Evolutionary conservation across 2,113 vertebrate species (phyloP).

Genomic region (Lutjanus erythropterus): DNA sequence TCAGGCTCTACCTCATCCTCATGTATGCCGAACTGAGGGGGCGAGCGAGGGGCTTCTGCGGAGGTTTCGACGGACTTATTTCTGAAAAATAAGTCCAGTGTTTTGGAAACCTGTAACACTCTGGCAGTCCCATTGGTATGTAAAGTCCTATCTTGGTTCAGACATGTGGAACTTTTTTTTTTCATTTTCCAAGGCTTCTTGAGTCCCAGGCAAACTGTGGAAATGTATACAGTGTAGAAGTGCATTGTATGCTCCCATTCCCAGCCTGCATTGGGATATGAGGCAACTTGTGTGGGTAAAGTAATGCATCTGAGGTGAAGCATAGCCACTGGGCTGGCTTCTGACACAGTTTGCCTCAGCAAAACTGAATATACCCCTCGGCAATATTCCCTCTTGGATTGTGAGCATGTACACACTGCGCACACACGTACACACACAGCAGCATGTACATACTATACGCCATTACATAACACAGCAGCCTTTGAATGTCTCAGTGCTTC

Average conservation of each 20-base stretch:
- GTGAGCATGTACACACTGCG: not conserved
- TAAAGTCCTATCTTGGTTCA: constrained; percentile 73
- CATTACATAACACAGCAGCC: constrained; percentile 3
- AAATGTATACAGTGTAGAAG: constrained; percentile 56
- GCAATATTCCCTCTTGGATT: constrained; percentile 40
- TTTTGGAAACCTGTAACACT: constrained; percentile 69
- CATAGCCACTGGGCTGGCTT: constrained; percentile 20
- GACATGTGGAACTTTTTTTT: constrained; percentile 74
- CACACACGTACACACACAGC: not conserved
- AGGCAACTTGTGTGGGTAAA: constrained; percentile 44
- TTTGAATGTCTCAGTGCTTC: constrained; percentile 38
- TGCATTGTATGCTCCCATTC: constrained; percentile 32
- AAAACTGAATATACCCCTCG: constrained; percentile 29
- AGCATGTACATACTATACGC: constrained; percentile 1
- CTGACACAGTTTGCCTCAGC: constrained; percentile 36
- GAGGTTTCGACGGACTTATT: constrained; percentile 55
- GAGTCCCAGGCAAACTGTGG: constrained; percentile 56
- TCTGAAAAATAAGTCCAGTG: constrained; percentile 57
- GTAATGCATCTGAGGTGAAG: constrained; percentile 59
- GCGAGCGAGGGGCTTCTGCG: not conserved
- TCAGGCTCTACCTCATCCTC: constrained; percentile 50
- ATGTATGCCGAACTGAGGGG: constrained; percentile 34
- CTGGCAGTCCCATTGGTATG: constrained; percentile 76
- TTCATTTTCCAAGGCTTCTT: constrained; percentile 54
- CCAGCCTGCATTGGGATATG: constrained; percentile 32